These are phyloP conservation scores for Cactoblastis cactorum DNA, from an alignment of 2,888 invertebrate genomes.

Conservation along the genomic window DNA sequence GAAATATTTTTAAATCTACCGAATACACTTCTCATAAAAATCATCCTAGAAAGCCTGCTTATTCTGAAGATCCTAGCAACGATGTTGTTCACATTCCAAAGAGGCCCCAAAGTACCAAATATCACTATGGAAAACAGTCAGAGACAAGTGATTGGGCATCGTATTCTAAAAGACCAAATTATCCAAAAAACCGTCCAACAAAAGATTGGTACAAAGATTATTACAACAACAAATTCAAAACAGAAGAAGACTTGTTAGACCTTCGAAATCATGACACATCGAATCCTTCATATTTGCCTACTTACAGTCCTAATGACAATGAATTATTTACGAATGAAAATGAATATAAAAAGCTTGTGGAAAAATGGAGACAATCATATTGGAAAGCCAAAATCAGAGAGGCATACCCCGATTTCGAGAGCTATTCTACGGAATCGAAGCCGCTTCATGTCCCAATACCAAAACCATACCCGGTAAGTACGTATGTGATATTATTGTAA, in stretches of 20 bases:
- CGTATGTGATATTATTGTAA: slow-evolving; percentile 23
- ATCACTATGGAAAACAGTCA: slow-evolving; percentile 37
- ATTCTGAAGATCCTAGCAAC: slow-evolving; percentile 40
- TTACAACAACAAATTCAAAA: slow-evolving; percentile 52
- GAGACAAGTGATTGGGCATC: slow-evolving; percentile 37
- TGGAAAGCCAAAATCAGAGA: slow-evolving; percentile 63
- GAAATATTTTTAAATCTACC: slow-evolving; percentile 49
- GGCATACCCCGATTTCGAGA: slow-evolving; percentile 52
- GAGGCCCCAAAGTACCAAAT: slow-evolving; percentile 40
- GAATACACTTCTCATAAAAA: slow-evolving; percentile 47
- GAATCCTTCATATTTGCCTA: slow-evolving; percentile 56
- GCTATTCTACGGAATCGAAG: slow-evolving; percentile 57
- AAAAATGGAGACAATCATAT: slow-evolving; percentile 68
- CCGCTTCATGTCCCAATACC: slow-evolving; percentile 60
- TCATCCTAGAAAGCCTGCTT: slow-evolving; percentile 42
- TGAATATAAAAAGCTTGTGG: slow-evolving; percentile 60
- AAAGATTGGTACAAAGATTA: slow-evolving; percentile 57
- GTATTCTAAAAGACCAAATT: slow-evolving; percentile 40
- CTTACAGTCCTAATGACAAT: slow-evolving; percentile 44
- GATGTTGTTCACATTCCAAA: slow-evolving; percentile 64
- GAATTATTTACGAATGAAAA: slow-evolving; percentile 45
- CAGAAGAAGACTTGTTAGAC: slow-evolving; percentile 68
- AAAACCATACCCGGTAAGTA: slow-evolving; percentile 69
- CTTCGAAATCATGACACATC: slow-evolving; percentile 65
- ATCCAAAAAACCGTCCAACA: slow-evolving; percentile 36